These are phyloP conservation scores for Lonchura striata DNA, from an alignment of 2,113 vertebrate genomes.

Conservation along the genomic window DNA sequence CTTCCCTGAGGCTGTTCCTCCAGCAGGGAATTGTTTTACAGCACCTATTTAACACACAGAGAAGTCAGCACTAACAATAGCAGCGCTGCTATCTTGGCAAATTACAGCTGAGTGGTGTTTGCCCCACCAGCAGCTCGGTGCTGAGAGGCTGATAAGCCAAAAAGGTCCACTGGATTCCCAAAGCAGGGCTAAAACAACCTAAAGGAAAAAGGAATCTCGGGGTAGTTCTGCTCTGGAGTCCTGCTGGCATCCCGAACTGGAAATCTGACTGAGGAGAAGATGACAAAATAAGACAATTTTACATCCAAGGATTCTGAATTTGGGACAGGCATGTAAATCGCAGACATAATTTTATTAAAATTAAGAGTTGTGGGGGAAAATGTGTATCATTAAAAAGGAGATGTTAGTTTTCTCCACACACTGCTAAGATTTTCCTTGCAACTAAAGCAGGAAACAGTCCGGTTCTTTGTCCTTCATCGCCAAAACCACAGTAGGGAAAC, in stretches of 20 bases:
- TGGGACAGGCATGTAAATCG: neutral
- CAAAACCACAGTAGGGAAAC: neutral
- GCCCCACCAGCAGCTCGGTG: neutral
- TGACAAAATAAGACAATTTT: neutral
- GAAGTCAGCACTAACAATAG: slow-evolving; percentile 28
- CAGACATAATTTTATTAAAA: neutral
- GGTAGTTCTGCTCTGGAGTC: neutral
- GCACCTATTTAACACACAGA: neutral
- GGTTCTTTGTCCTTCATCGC: neutral
- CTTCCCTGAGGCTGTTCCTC: neutral
- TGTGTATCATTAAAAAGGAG: neutral
- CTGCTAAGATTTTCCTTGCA: neutral
- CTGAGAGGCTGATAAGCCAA: slow-evolving; percentile 1
- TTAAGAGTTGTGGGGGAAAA: fast-evolving
- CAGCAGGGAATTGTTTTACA: neutral
- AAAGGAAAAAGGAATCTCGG: neutral
- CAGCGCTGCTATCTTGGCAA: neutral
- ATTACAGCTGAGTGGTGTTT: neutral
- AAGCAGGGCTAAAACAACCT: fast-evolving
- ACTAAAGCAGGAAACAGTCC: neutral
- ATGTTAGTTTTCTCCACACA: neutral
- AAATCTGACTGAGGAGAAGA: neutral
- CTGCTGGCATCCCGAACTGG: neutral
- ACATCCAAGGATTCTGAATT: neutral
- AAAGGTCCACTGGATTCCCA: neutral